These are phyloP conservation scores for rabbit (Oryctolagus cuniculus) DNA, from an alignment of 2,113 vertebrate species.

Conservation along the genomic window mOryCun1.1 NC_091439.1:43673001-43673500, in stretches of 20 bases:
- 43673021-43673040: not conserved
- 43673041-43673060: not conserved
- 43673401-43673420: too few relatives aligned
- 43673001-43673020: not conserved
- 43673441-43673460: too few relatives aligned
- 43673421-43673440: too few relatives aligned
- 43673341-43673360: too few relatives aligned
- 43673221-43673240: not conserved
- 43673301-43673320: too few relatives aligned
- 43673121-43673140: not conserved
- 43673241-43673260: not conserved
- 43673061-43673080: not conserved
- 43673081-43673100: not conserved
- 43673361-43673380: too few relatives aligned
- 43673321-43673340: too few relatives aligned
- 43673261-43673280: not conserved
- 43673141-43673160: not conserved
- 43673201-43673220: not conserved
- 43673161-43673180: conserved; percentile 9
- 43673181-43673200: not conserved
- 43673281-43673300: too few relatives aligned
- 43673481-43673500: too few relatives aligned
- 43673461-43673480: too few relatives aligned
- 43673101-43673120: not conserved
- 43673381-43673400: too few relatives aligned